Base-by-base conservation (phyloP, 2,888 invertebrate species). In the Cyclophora albipunctata region DNA sequence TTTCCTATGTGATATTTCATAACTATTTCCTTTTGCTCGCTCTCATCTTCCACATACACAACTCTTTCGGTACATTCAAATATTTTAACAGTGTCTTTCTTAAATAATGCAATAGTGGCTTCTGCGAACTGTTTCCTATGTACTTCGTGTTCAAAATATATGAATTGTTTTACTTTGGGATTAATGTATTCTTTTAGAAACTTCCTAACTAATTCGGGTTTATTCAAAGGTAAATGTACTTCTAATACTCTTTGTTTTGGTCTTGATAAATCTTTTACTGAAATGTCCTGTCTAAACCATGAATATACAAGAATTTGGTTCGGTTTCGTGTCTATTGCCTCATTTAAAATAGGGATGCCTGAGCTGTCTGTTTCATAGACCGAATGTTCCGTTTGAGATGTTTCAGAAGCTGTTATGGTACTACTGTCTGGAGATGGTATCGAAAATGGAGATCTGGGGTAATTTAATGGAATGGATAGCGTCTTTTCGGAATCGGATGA, bases 51-150 rank as follows among this genome's bases (percentile, higher is more conserved):
- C 3, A 56, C 34, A 40, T 50, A 47, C 20, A 55, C 33, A 3
- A 64, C 54, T 6, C 63, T 35, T 52, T 65, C 50, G 2, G 61
- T 63, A 46, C 66, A 65, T 55, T 68, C 63, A 4, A 37, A 45
- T 0, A 68, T 35, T n/a, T 63, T 52, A 3, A 58, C 43, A 3
- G 57, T 34, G 33, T 46, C 55, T 40, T 62, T 63, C 34, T 58
- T 58, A 20, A 20, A 20, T 20, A 20, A 20, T 20, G 20, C 20
- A 20, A 20, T 20, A 20, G 20, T 20, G 20, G 20, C 47, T 6
- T 53, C 33, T 5, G 43, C 34, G 34, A 60, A 66, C 5, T 34
- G 7, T 52, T 49, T 49, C 5, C 58, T 33, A 34, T 51, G 54
- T 4, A 1, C 2, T n/a, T 45, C 34, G 3, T 59, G 34, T 7